phyloP scores from a whole-genome alignment of 1,140 invertebrate genomes.

The Babylonia areolata region DNA sequence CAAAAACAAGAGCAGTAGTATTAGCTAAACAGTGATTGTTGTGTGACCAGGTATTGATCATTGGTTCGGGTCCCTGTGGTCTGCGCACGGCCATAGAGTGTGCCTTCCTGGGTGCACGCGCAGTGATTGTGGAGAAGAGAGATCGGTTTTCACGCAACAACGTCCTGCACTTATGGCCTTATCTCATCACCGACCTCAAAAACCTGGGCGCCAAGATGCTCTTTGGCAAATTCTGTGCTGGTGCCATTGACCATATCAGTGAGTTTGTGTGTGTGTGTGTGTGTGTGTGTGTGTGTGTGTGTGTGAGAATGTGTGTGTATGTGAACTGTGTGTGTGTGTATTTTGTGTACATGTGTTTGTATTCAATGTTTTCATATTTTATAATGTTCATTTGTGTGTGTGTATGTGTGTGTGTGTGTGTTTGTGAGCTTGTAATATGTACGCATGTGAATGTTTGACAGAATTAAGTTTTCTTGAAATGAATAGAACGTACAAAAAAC shows the following conservation, averaged over 20 bases:
- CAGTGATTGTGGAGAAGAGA: constrained; percentile 75
- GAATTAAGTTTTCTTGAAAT: no score
- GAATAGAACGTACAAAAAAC: no score
- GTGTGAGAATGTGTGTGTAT: neutral
- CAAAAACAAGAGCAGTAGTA: no score
- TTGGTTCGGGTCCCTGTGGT: constrained; percentile 97
- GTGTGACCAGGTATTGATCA: constrained; percentile 82
- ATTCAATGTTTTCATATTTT: no score
- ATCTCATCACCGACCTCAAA: constrained; percentile 96
- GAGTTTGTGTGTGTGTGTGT: constrained; percentile 65
- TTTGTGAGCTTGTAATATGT: no score
- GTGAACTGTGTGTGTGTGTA: no score
- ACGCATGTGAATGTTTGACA: no score
- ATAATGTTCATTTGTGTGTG: no score
- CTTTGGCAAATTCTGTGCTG: constrained; percentile 99
- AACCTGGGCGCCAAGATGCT: constrained; percentile 98
- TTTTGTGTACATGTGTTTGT: no score
- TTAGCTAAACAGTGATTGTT: neutral
- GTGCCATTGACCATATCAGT: constrained; percentile 98
- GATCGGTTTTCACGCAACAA: constrained; percentile 86
- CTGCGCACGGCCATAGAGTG: constrained; percentile 96
- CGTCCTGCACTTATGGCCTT: constrained; percentile 99
- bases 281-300: neutral
- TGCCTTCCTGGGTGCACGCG: constrained; percentile 94
- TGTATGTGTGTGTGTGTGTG: no score